phyloP scores from a whole-genome alignment of 1,140 invertebrate species.

The Drosophila tani region DNA sequence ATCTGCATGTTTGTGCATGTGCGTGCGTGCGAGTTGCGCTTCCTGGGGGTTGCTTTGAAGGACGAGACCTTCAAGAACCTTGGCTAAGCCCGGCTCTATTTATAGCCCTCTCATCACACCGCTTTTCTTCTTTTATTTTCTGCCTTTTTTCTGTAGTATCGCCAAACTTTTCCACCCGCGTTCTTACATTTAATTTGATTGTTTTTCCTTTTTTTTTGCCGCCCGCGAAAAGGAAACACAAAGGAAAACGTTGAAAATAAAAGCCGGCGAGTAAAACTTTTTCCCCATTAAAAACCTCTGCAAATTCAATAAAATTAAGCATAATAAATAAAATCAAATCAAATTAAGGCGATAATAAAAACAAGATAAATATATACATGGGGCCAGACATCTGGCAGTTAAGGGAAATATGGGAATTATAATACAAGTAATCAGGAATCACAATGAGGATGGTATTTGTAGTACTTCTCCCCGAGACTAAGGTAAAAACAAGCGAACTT shows the following conservation, averaged over 20 bases:
- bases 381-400: too few species aligned
- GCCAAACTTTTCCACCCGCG: conserved; percentile 38
- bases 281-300: conserved; percentile 33
- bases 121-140: neutral
- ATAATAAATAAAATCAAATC: conserved; percentile 56
- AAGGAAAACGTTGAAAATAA: conserved; percentile 38
- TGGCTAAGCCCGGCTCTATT: conserved; percentile 28
- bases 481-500: too few species aligned
- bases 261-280: conserved; percentile 27
- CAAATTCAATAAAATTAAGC: conserved; percentile 53
- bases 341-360: conserved; percentile 52
- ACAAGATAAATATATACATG: neutral
- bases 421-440: neutral
- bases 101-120: conserved; percentile 10
- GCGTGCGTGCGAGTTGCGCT: neutral
- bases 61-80: conserved; percentile 27
- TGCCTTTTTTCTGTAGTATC: conserved; percentile 17
- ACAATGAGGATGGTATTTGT: neutral
- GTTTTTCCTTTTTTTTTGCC: conserved; percentile 9
- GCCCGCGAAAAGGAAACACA: conserved; percentile 9
- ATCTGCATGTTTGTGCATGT: conserved; percentile 31
- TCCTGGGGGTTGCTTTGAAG: neutral
- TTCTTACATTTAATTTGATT: conserved; percentile 72
- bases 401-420: neutral
- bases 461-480: neutral